Evolutionary conservation across 2,113 vertebrate genomes (phyloP).

Genomic region (Sigmodon hispidus): DNA sequence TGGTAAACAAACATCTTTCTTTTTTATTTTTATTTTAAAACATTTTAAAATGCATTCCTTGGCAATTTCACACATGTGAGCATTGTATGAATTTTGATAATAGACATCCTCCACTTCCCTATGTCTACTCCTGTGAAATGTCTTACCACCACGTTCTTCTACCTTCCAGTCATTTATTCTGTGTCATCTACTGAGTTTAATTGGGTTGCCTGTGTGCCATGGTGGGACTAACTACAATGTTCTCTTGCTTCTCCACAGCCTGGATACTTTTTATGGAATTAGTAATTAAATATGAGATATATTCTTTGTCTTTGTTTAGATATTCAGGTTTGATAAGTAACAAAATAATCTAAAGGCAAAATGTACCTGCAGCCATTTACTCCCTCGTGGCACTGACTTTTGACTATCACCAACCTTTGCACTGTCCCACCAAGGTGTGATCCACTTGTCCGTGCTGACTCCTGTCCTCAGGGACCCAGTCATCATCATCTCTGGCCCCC

Average conservation of each 20-base stretch:
- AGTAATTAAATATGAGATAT: conserved; percentile 35
- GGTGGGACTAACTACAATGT: background rate
- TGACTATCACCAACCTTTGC: conserved; percentile 85
- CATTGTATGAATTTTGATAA: background rate
- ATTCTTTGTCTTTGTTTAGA: conserved; percentile 63
- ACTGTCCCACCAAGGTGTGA: conserved; percentile 89
- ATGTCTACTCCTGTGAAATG: too few relatives aligned
- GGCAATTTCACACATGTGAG: background rate
- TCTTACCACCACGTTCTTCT: background rate
- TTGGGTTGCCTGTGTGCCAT: background rate
- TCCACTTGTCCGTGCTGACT: conserved; percentile 78
- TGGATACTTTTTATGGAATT: conserved; percentile 23
- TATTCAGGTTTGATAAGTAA: background rate
- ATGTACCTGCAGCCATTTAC: background rate
- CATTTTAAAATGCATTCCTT: background rate
- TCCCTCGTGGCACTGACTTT: background rate
- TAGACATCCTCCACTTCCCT: background rate
- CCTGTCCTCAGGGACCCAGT: conserved; percentile 88
- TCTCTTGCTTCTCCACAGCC: background rate
- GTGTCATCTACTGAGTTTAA: too few relatives aligned
- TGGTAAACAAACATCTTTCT: background rate
- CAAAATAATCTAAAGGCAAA: background rate
- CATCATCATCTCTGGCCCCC: conserved; percentile 84
- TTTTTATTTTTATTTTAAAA: background rate
- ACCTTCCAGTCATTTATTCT: background rate